Conservation (phyloP, 2,888 invertebrate genomes). For the Dasypogon diadema region DNA sequence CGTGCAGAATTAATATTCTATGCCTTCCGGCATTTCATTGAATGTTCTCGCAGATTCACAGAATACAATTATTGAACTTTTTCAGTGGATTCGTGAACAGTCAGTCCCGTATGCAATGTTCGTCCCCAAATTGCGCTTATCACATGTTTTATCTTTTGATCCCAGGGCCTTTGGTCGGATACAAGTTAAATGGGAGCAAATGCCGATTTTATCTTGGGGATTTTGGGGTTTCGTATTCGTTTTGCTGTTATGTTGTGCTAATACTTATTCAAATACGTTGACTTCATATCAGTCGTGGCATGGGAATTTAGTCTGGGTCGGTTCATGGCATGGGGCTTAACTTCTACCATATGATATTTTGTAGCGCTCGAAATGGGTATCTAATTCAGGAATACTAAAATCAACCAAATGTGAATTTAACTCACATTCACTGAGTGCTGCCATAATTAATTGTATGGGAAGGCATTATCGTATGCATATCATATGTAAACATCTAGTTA, state of each 20-base stretch:
- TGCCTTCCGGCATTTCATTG: not conserved
- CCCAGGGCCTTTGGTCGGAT: constrained; percentile 20
- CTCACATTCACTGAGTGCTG: not conserved
- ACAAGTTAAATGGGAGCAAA: constrained; percentile 32
- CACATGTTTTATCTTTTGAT: constrained; percentile 38
- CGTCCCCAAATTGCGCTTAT: constrained; percentile 15
- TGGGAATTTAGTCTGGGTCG: not conserved
- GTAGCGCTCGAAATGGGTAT: not conserved
- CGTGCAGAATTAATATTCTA: not conserved
- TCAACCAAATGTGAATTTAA: not conserved
- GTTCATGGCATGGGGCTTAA: not conserved
- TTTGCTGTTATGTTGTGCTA: constrained; percentile 28
- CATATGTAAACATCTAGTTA: not conserved
- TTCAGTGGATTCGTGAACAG: not conserved
- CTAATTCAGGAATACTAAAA: not conserved
- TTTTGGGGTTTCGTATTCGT: constrained; percentile 17
- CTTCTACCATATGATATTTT: not conserved
- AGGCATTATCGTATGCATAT: not conserved
- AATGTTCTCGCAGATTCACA: not conserved
- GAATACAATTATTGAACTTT: constrained; percentile 25
- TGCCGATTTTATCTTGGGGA: constrained; percentile 41
- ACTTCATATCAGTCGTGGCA: not conserved
- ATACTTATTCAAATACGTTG: constrained; percentile 32
- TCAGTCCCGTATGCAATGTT: not conserved
- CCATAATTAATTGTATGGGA: not conserved